These are phyloP conservation scores for Pissodes strobi DNA, from an alignment of 1,140 invertebrate species.

Conservation along the genomic window DNA sequence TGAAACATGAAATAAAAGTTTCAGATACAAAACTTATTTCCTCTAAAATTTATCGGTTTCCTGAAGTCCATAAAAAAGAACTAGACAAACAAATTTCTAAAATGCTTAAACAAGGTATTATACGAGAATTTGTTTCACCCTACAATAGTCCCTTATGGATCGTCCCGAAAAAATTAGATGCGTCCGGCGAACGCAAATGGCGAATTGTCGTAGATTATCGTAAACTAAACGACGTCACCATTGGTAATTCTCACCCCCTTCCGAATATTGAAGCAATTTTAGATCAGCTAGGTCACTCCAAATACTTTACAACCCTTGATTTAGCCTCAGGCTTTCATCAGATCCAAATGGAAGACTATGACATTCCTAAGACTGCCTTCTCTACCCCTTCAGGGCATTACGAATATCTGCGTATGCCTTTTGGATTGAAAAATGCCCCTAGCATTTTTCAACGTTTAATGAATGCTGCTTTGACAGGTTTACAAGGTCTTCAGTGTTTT, in stretches of 20 bases:
- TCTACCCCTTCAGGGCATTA: conserved; percentile 48
- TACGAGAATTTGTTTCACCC: conserved; percentile 44
- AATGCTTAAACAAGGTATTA: conserved; percentile 55
- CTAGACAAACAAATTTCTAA: conserved; percentile 53
- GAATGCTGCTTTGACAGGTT: conserved; percentile 49
- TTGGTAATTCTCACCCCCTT: no score
- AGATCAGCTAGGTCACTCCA: no score
- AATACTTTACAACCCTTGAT: no score
- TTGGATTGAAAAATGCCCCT: conserved; percentile 52
- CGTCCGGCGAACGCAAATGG: no score
- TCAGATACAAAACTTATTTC: conserved; percentile 39
- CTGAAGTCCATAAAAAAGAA: conserved; percentile 53
- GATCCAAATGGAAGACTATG: conserved; percentile 47
- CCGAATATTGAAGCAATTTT: no score
- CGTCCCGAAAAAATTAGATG: no score
- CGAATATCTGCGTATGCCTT: conserved; percentile 51
- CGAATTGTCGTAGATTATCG: no score
- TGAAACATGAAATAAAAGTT: conserved; percentile 46
- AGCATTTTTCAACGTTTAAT: conserved; percentile 52
- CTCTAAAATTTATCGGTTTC: conserved; percentile 50
- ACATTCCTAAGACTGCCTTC: conserved; percentile 59
- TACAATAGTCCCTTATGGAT: neutral
- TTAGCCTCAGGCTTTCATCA: no score
- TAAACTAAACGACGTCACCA: no score
- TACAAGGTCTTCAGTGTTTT: conserved; percentile 47